Evolutionary conservation across 2,113 vertebrate species (phyloP).

Genomic region (Peromyscus maniculatus): DNA sequence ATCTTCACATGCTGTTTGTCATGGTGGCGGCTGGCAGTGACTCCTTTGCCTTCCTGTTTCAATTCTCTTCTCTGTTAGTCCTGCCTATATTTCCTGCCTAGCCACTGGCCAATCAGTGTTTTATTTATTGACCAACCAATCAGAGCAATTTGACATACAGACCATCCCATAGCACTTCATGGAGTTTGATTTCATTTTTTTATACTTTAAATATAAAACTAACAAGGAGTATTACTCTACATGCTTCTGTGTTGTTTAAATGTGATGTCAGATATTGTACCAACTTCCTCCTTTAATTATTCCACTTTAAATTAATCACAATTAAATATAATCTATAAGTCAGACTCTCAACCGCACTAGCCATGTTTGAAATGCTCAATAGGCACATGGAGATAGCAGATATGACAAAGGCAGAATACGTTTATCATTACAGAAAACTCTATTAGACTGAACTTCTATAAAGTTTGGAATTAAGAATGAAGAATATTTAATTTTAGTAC

Average conservation of each 20-base stretch:
- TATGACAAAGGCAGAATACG: background rate
- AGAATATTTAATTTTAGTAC: background rate
- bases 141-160: too few species aligned
- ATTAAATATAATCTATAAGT: background rate
- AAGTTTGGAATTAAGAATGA: background rate
- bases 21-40: too few species aligned
- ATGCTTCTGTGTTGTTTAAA: background rate
- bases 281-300: background rate
- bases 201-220: background rate
- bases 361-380: background rate
- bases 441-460: background rate
- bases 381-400: background rate
- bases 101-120: too few species aligned
- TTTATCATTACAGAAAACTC: background rate
- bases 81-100: too few species aligned
- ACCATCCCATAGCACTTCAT: too few species aligned
- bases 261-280: background rate
- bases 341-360: background rate
- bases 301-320: constrained; percentile 12
- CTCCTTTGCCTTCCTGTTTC: too few species aligned
- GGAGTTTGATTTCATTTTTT: background rate
- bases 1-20: too few species aligned
- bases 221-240: background rate
- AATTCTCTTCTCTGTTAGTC: too few species aligned
- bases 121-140: too few species aligned